Conservation (phyloP, 2,113 vertebrate species). For the Chaenogobius annularis region DNA sequence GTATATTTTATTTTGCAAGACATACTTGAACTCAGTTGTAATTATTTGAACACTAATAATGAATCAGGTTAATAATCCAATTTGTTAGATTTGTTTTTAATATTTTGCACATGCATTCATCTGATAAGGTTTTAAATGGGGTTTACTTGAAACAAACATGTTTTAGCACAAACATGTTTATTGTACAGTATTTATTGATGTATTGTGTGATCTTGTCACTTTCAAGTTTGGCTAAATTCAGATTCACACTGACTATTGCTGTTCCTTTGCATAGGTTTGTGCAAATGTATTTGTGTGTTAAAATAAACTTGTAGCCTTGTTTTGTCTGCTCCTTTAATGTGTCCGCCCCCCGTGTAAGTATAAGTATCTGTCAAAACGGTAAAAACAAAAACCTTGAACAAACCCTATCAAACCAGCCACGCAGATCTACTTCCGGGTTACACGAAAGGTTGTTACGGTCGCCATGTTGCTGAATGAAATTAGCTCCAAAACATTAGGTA, state of each 20-base stretch:
- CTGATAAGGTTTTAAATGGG: constrained; percentile 8
- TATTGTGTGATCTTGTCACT: background rate
- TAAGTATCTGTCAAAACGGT: background rate
- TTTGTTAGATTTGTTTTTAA: constrained; percentile 18
- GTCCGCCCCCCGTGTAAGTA: no score
- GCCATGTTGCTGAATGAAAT: constrained; percentile 78
- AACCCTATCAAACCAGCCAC: background rate
- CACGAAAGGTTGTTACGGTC: constrained; percentile 54
- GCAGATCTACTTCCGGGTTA: constrained; percentile 64
- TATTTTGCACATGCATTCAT: constrained; percentile 52
- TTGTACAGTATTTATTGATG: constrained; percentile 11
- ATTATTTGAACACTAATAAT: constrained; percentile 26
- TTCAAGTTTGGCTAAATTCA: background rate
- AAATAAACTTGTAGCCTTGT: background rate
- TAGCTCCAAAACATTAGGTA: constrained; percentile 68
- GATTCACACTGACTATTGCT: background rate
- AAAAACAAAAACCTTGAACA: background rate
- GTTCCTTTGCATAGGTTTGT: background rate
- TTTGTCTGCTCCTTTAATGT: background rate
- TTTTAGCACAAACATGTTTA: constrained; percentile 25
- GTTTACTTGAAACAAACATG: constrained; percentile 59
- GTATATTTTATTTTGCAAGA: constrained; percentile 32
- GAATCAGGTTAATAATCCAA: constrained; percentile 27
- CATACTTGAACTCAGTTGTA: constrained; percentile 36
- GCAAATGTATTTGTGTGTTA: background rate